A percentile compares a stretch with the other conserved stretches of the same genome.
These are phyloP conservation scores for Plagodis dolabraria DNA, from an alignment of 2,888 invertebrate genomes.

Conservation along the genomic window DNA sequence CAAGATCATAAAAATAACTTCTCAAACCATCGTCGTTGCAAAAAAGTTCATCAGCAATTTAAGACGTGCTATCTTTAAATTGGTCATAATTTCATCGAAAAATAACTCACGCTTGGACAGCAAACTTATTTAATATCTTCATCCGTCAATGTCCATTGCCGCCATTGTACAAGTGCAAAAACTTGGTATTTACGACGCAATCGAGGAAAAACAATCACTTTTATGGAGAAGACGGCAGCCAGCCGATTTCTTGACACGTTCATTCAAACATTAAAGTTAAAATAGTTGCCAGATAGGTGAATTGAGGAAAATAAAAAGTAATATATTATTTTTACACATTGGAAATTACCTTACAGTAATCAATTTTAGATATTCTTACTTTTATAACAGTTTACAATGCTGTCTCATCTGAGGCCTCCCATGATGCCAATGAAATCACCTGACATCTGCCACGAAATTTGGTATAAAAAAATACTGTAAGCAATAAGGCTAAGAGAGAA, in stretches of 20 bases:
- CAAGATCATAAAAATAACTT: no score
- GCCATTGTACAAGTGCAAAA: constrained; percentile 2
- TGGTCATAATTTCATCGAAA: constrained; percentile 2
- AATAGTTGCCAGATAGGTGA: background rate
- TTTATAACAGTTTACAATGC: no score
- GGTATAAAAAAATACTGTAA: no score
- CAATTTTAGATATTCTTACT: no score
- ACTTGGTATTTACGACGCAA: constrained; percentile 3
- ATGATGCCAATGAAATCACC: no score
- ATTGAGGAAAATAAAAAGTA: no score
- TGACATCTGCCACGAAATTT: no score
- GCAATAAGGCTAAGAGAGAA: no score
- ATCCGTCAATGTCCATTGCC: constrained; percentile 10
- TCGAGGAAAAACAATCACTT: constrained; percentile 5
- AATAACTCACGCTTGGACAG: background rate
- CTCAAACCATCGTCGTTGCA: no score
- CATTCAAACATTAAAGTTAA: constrained; percentile 7
- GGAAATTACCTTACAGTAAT: background rate
- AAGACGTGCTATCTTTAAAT: background rate
- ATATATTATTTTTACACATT: no score
- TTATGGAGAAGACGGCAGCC: constrained; percentile 8
- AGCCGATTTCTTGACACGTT: background rate
- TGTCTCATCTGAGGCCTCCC: no score
- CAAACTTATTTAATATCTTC: constrained; percentile 6
- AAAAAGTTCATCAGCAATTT: no score